Evolutionary conservation across 2,797 vertebrate genomes (phyloP).

Genomic region (Typhlichthys eigenmanni): DNA sequence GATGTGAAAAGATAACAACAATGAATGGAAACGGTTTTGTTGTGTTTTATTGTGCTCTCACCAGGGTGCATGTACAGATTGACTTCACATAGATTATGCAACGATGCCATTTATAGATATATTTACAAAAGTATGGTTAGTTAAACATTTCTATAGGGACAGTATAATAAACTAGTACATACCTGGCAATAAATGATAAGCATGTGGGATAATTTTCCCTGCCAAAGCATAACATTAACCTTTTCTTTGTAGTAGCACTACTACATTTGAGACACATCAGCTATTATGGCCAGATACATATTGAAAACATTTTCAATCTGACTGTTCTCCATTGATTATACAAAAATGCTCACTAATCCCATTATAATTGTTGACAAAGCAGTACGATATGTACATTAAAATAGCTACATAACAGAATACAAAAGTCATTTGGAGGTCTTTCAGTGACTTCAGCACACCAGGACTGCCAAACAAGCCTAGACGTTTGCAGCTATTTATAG

Average conservation of each 20-base stretch:
- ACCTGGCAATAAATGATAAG: conserved; percentile 19
- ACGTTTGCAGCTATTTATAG: conserved; percentile 22
- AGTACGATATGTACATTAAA: conserved; percentile 34
- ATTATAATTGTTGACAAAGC: conserved; percentile 23
- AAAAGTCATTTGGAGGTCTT: conserved; percentile 24
- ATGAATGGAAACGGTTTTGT: conserved; percentile 38
- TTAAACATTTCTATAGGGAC: conserved; percentile 58
- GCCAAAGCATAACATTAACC: not conserved
- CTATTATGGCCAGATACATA: not conserved
- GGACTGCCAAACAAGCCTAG: conserved; percentile 7
- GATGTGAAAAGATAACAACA: conserved; percentile 17
- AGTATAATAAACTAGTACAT: conserved; percentile 16
- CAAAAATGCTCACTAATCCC: not conserved
- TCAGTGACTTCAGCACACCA: conserved; percentile 43
- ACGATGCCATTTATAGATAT: conserved; percentile 24
- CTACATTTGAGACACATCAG: not conserved
- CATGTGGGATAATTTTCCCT: not conserved
- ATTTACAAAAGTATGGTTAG: conserved; percentile 49
- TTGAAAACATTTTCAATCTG: not conserved
- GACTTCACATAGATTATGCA: conserved; percentile 45
- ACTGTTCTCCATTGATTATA: too few relatives aligned
- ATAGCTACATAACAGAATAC: conserved; percentile 29
- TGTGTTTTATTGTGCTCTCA: conserved; percentile 68
- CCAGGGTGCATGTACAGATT: conserved; percentile 54
- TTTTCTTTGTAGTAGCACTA: not conserved